Conservation (phyloP, 2,797 vertebrate genomes). For the Clarias pachynema region DNA sequence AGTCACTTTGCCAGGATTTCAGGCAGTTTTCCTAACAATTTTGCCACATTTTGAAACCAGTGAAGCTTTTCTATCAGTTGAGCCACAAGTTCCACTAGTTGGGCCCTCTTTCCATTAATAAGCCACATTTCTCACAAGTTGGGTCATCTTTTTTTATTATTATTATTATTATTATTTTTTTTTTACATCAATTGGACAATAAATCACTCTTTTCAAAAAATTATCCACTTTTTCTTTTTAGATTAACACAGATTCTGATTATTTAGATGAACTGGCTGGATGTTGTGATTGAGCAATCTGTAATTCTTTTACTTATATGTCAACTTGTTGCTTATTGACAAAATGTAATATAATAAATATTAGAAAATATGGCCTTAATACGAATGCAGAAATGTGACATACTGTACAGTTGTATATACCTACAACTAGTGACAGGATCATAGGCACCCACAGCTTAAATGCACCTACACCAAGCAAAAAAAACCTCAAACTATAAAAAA, state of each 20-base stretch:
- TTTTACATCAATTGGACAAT: neutral
- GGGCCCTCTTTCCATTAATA: neutral
- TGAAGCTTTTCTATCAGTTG: neutral
- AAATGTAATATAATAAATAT: neutral
- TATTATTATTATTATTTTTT: too few relatives aligned
- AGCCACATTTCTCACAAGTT: neutral
- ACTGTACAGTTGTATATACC: too few relatives aligned
- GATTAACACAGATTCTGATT: neutral
- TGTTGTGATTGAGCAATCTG: neutral
- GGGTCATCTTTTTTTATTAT: neutral
- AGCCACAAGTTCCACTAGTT: neutral
- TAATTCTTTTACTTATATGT: neutral
- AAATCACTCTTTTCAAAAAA: neutral
- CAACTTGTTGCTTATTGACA: neutral
- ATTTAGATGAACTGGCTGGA: neutral
- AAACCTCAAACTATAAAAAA: too few relatives aligned
- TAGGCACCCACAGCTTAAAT: too few relatives aligned
- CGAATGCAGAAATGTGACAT: too few relatives aligned
- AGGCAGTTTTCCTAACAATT: too few relatives aligned
- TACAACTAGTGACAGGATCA: too few relatives aligned
- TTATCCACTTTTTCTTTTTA: neutral
- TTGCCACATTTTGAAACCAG: too few relatives aligned
- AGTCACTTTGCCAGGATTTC: too few relatives aligned
- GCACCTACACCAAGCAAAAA: too few relatives aligned
- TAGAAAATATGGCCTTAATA: too few relatives aligned